phyloP scores from a whole-genome alignment of 1,140 invertebrate species.

The Gonioctena quinquepunctata region DNA sequence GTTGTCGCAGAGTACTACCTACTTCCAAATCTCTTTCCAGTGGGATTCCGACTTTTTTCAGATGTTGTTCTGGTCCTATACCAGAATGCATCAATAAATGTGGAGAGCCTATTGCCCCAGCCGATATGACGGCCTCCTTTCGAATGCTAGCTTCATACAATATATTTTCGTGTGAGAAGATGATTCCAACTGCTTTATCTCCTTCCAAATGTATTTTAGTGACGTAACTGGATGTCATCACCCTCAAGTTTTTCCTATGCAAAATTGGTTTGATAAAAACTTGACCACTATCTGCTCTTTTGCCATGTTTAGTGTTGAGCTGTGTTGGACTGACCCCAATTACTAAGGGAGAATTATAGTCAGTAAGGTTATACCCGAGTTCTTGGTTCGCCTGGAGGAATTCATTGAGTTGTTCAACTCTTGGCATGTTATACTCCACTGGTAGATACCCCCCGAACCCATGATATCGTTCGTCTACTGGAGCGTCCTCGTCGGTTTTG shows the following conservation, averaged over 20 bases:
- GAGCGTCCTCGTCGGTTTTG: slow-evolving; percentile 54
- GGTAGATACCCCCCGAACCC: slow-evolving; percentile 16
- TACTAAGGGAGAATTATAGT: not conserved
- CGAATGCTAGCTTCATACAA: slow-evolving; percentile 57
- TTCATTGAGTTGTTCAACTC: not conserved
- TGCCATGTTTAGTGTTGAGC: slow-evolving; percentile 57
- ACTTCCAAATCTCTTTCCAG: slow-evolving; percentile 70
- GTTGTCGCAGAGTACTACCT: slow-evolving; percentile 75
- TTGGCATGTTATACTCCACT: slow-evolving; percentile 14
- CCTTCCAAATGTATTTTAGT: slow-evolving; percentile 75
- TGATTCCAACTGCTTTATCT: slow-evolving; percentile 71
- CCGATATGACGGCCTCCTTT: slow-evolving; percentile 75
- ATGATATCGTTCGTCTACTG: slow-evolving; percentile 14
- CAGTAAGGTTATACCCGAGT: not conserved
- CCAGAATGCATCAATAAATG: slow-evolving; percentile 77
- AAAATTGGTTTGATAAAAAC: slow-evolving; percentile 75
- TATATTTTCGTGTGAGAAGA: slow-evolving; percentile 59
- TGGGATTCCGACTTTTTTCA: slow-evolving; percentile 61
- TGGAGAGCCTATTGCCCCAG: slow-evolving; percentile 71
- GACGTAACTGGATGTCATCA: slow-evolving; percentile 71
- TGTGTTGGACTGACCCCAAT: not conserved
- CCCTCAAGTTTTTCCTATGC: slow-evolving; percentile 68
- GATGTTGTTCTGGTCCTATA: slow-evolving; percentile 68
- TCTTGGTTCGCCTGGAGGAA: slow-evolving; percentile 41
- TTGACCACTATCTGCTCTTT: slow-evolving; percentile 69